Evolutionary conservation across 2,113 vertebrate species (phyloP).

Genomic region (Paradoxurus hermaphroditus): DNA sequence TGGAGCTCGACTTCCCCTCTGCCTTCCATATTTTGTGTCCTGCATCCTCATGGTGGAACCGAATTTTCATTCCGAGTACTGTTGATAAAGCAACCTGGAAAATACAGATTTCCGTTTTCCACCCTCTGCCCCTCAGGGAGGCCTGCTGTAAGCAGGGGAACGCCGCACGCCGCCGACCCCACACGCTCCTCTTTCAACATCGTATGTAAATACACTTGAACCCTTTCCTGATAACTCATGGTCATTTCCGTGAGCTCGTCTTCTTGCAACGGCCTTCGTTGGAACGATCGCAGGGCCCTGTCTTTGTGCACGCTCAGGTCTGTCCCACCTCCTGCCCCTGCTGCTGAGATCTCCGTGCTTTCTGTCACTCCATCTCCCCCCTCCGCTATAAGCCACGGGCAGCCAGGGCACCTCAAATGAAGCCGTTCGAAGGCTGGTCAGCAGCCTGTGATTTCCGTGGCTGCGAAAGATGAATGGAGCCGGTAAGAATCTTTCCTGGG

Average conservation of each 20-base stretch:
- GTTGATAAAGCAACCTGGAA: neutral
- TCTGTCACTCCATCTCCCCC: neutral
- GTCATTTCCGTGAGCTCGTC: neutral
- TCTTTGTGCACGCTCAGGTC: neutral
- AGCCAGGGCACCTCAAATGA: neutral
- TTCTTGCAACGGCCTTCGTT: neutral
- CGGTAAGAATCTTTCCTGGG: neutral
- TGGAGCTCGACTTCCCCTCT: neutral
- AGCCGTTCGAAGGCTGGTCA: neutral
- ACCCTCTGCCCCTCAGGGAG: neutral
- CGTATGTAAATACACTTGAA: neutral
- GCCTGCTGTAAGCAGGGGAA: neutral
- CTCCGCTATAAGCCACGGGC: neutral
- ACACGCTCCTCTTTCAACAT: neutral
- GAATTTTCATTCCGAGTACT: neutral
- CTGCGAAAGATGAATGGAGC: neutral
- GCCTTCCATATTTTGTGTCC: neutral
- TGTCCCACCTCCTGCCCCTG: neutral
- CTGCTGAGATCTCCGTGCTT: neutral
- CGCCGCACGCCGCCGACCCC: neutral
- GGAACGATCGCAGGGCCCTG: neutral
- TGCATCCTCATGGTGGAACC: neutral
- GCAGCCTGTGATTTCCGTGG: neutral
- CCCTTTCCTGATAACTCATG: neutral
- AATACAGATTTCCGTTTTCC: neutral